These are phyloP conservation scores for Nothobranchius furzeri DNA, from an alignment of 2,113 vertebrate species.

Conservation along the genomic window DNA sequence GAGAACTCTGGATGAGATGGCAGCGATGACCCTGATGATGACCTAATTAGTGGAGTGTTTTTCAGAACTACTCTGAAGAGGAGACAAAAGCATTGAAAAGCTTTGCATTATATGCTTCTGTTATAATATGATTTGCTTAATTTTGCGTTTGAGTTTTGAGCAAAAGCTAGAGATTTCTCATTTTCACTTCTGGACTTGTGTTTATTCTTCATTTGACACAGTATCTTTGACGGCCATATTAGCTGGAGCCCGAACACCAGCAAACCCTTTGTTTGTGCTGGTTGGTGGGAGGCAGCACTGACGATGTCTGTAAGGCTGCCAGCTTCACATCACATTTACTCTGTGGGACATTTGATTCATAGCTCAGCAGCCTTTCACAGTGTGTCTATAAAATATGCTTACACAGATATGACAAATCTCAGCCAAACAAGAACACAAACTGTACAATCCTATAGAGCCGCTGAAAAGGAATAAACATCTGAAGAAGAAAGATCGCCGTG, in stretches of 20 bases:
- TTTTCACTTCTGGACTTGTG: neutral
- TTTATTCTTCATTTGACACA: constrained; percentile 13
- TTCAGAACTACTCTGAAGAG: constrained; percentile 24
- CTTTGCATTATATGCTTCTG: neutral
- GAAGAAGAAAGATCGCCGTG: neutral
- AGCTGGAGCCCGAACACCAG: constrained; percentile 7
- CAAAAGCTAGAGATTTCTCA: neutral
- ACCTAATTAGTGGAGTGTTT: constrained; percentile 60
- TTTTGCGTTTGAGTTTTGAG: neutral
- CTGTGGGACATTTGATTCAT: constrained; percentile 58
- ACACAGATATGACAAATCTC: constrained; percentile 53
- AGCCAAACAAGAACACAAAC: constrained; percentile 36
- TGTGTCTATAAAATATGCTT: constrained; percentile 46
- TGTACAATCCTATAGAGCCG: constrained; percentile 16
- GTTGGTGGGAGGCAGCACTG: constrained; percentile 25
- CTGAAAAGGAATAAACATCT: constrained; percentile 1
- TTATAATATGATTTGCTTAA: neutral
- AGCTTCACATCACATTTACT: constrained; percentile 56
- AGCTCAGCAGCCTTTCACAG: constrained; percentile 51
- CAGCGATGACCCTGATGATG: constrained; percentile 63
- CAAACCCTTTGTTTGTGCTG: constrained; percentile 24
- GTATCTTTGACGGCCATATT: constrained; percentile 8
- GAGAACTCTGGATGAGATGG: constrained; percentile 50
- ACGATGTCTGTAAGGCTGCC: constrained; percentile 44
- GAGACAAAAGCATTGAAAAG: constrained; percentile 2